A percentile compares a stretch with the other conserved stretches of the same genome.
Conservation (phyloP, 1,140 invertebrate genomes). For the Schlechtendalia chinensis region DNA sequence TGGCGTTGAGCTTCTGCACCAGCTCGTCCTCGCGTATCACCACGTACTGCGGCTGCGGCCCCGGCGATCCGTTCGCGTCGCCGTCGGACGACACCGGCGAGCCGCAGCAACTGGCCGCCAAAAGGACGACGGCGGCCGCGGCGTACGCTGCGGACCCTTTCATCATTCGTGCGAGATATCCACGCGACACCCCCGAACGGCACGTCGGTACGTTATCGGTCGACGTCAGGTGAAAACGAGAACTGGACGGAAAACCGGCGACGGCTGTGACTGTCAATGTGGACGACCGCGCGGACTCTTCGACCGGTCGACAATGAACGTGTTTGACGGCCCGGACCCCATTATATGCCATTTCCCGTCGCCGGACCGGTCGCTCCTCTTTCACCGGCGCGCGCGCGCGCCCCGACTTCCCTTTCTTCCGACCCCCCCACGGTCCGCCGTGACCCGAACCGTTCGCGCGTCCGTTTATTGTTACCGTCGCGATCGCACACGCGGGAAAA, state of each 20-base stretch:
- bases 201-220: too few species aligned
- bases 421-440: not conserved
- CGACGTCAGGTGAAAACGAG: too few species aligned
- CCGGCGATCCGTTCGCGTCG: not conserved
- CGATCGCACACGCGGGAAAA: too few species aligned
- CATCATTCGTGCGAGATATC: not conserved
- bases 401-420: constrained; percentile 18
- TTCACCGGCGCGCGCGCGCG: not conserved
- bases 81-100: constrained; percentile 1
- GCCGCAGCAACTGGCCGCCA: not conserved
- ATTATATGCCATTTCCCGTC: constrained; percentile 37
- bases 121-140: not conserved
- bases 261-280: not conserved
- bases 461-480: not conserved
- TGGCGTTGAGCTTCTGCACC: constrained; percentile 69
- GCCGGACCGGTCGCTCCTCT: constrained; percentile 8
- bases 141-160: constrained; percentile 14
- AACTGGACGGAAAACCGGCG: not conserved
- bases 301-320: constrained; percentile 32
- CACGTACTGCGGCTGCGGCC: not conserved
- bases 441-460: not conserved
- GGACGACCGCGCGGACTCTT: not conserved
- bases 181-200: too few species aligned
- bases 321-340: not conserved
- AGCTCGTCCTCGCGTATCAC: constrained; percentile 65